Percentiles rank a stretch among this genome's conserved stretches.
phyloP scores from a whole-genome alignment of 2,888 invertebrate species.

The Hypomecis punctinalis region DNA sequence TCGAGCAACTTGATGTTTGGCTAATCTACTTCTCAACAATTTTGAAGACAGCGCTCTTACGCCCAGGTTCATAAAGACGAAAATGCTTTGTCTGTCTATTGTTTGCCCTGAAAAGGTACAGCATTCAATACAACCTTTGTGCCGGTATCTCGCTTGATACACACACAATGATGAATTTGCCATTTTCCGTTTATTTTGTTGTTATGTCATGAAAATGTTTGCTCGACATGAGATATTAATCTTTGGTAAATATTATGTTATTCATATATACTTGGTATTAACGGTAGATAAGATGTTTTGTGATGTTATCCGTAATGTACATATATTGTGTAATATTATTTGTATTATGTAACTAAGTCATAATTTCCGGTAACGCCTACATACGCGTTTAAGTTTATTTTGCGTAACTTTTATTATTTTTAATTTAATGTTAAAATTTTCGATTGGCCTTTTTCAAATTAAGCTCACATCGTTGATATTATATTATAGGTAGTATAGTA shows the following conservation, averaged over 20 bases:
- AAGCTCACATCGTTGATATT: too few species aligned
- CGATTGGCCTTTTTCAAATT: too few species aligned
- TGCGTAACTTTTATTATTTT: too few species aligned
- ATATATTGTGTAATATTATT: not conserved
- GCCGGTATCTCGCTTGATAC: slow-evolving; percentile 18
- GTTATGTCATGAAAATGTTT: slow-evolving; percentile 15
- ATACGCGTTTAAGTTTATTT: too few species aligned
- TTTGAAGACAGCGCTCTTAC: not conserved
- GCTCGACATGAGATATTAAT: slow-evolving; percentile 12
- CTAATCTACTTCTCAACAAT: too few species aligned
- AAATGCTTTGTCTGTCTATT: slow-evolving; percentile 25
- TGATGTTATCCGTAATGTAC: not conserved
- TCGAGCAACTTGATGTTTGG: too few species aligned
- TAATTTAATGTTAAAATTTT: too few species aligned
- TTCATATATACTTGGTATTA: not conserved
- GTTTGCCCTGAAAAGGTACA: slow-evolving; percentile 28
- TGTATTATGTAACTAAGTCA: not conserved
- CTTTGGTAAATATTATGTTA: slow-evolving; percentile 4
- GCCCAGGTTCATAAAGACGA: slow-evolving; percentile 11
- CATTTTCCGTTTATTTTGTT: slow-evolving; percentile 18
- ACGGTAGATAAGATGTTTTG: not conserved
- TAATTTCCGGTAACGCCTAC: too few species aligned
- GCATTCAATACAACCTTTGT: slow-evolving; percentile 28
- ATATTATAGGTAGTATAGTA: too few species aligned
- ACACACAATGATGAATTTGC: slow-evolving; percentile 20